Evolutionary conservation across 2,888 invertebrate genomes (phyloP).

Genomic region (Beris chalybata): DNA sequence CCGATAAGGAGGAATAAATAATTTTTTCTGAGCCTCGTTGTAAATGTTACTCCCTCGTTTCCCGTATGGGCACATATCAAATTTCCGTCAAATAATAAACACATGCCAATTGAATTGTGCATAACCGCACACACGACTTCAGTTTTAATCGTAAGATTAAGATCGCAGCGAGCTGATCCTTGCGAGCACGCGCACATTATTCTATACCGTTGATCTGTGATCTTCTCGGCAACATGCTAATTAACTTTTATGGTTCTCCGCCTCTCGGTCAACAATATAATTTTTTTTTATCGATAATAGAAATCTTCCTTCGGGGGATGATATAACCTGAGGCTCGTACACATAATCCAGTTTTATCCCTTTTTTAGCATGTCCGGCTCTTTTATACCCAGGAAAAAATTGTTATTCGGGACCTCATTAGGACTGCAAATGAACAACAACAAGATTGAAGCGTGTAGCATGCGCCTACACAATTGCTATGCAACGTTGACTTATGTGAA

Average conservation of each 20-base stretch:
- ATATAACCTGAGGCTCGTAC: constrained; percentile 5
- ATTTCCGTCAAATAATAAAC: constrained; percentile 22
- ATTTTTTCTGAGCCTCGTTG: too few species aligned
- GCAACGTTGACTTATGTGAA: neutral
- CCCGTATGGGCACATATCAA: constrained; percentile 1
- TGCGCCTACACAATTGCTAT: constrained; percentile 18
- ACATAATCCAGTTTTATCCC: constrained; percentile 22
- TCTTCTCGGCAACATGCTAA: constrained; percentile 34
- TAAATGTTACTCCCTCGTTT: too few species aligned
- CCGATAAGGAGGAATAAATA: too few species aligned
- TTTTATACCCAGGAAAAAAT: constrained; percentile 6
- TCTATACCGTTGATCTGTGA: constrained; percentile 10
- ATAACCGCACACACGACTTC: constrained; percentile 13
- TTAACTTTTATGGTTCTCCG: constrained; percentile 40
- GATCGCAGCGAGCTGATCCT: constrained; percentile 12
- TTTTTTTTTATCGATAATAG: constrained; percentile 27
- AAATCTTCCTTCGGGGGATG: constrained; percentile 13
- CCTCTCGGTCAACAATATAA: constrained; percentile 33
- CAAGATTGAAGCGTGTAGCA: constrained; percentile 4
- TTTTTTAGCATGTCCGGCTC: neutral
- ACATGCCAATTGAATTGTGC: constrained; percentile 22
- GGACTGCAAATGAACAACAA: constrained; percentile 2
- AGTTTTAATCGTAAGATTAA: constrained; percentile 25
- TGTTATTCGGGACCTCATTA: constrained; percentile 5
- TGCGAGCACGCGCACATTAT: neutral